Percentiles rank a stretch among this genome's conserved stretches.
phyloP scores from a whole-genome alignment of 2,113 vertebrate genomes.

The Pyrgilauda ruficollis region DNA sequence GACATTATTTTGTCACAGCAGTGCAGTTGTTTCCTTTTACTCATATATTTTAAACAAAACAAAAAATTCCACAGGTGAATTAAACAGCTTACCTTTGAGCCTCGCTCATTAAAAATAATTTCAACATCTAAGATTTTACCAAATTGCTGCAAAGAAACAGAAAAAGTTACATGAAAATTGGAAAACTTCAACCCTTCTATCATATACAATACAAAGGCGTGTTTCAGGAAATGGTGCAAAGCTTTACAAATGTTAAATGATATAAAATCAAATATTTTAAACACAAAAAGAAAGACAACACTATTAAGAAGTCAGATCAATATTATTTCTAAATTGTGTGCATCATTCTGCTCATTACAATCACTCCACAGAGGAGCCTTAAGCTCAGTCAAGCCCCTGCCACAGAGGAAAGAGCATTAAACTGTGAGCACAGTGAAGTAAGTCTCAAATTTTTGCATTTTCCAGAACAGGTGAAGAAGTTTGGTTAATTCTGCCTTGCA shows the following conservation, averaged over 20 bases:
- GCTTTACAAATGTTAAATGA: not conserved
- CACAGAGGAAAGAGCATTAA: not conserved
- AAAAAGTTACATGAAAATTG: conserved; percentile 70
- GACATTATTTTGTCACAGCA: conserved; percentile 7
- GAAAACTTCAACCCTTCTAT: not conserved
- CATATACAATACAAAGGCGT: not conserved
- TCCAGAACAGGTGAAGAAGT: not conserved
- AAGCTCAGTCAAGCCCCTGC: not conserved
- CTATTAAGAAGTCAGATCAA: not conserved
- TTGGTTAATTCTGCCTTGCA: not conserved
- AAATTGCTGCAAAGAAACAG: conserved; percentile 90
- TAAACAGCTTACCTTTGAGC: conserved; percentile 87
- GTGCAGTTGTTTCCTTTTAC: conserved; percentile 74
- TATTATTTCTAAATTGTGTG: accelerated
- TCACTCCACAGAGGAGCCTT: not conserved
- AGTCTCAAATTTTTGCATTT: not conserved
- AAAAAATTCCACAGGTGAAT: conserved; percentile 51
- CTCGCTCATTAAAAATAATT: conserved; percentile 95
- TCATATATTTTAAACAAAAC: not conserved
- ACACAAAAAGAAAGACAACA: not conserved
- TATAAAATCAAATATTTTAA: not conserved
- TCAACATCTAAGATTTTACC: conserved; percentile 98
- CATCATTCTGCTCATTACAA: not conserved
- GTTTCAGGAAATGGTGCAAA: not conserved
- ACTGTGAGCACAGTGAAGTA: not conserved